These are phyloP conservation scores for Euthynnus affinis DNA, from an alignment of 2,797 vertebrate species.

Conservation along the genomic window DNA sequence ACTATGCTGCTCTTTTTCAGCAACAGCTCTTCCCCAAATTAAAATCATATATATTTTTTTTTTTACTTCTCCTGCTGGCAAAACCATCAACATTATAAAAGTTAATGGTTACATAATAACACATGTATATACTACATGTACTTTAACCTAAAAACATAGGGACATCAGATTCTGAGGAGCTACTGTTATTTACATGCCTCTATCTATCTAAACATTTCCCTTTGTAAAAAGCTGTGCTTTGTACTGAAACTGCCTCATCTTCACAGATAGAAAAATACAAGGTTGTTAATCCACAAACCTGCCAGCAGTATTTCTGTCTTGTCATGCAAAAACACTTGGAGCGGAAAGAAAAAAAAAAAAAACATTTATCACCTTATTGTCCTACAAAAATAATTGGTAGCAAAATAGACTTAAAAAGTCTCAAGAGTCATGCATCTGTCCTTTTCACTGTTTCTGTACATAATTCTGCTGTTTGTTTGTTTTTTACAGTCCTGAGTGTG, in stretches of 20 bases:
- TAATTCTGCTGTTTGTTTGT: constrained; percentile 35
- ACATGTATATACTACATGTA: constrained; percentile 55
- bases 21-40: constrained; percentile 22
- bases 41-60: neutral
- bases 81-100: constrained; percentile 67
- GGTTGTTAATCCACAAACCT: constrained; percentile 41
- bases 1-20: constrained; percentile 31
- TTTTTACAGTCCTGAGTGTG: constrained; percentile 67
- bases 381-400: constrained; percentile 76
- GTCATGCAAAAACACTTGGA: constrained; percentile 41
- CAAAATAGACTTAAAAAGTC: constrained; percentile 73
- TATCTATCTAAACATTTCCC: constrained; percentile 67
- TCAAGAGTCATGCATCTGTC: constrained; percentile 46
- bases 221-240: constrained; percentile 75
- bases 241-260: constrained; percentile 46
- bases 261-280: constrained; percentile 70
- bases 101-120: constrained; percentile 55
- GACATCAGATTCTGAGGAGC: constrained; percentile 40
- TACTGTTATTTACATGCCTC: constrained; percentile 70
- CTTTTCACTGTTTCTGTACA: constrained; percentile 65
- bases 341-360: constrained; percentile 20
- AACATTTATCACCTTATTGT: constrained; percentile 12
- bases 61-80: constrained; percentile 43
- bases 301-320: constrained; percentile 54
- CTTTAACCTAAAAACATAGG: constrained; percentile 46